These are phyloP conservation scores for Adineta ricciae DNA, from an alignment of 2,888 invertebrate species.

Conservation along the genomic window DNA sequence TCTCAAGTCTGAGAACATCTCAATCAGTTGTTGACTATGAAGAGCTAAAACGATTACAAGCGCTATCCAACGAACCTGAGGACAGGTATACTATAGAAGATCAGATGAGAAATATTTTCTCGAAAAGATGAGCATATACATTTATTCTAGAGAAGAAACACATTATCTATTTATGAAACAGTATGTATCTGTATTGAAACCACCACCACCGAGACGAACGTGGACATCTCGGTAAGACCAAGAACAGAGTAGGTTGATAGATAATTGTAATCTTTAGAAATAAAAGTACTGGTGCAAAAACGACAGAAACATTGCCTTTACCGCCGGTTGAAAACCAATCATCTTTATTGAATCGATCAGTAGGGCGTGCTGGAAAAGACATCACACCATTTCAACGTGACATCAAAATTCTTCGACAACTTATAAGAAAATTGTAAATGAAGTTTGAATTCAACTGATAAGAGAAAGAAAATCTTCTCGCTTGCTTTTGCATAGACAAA, in stretches of 20 bases:
- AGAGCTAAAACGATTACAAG: not conserved
- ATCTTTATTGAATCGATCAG: not conserved
- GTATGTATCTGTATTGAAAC: slow-evolving; percentile 9
- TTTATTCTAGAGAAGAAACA: slow-evolving; percentile 21
- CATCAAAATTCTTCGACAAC: not conserved
- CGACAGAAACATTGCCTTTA: not conserved
- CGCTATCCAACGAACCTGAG: not conserved
- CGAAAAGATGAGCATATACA: not conserved
- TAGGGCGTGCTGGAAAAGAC: not conserved
- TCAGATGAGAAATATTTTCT: not conserved
- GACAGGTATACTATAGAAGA: not conserved
- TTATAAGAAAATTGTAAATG: not conserved
- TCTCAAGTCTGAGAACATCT: not conserved
- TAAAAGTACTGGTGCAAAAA: not conserved
- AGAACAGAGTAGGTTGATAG: not conserved
- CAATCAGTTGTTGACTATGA: not conserved
- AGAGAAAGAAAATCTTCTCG: too few species aligned
- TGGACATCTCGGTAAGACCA: not conserved
- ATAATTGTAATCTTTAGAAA: not conserved
- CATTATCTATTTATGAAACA: slow-evolving; percentile 31
- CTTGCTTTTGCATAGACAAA: slow-evolving; percentile 24
- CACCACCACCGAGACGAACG: not conserved
- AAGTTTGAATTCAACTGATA: too few species aligned
- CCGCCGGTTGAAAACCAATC: not conserved
- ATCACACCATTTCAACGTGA: not conserved